phyloP scores from a whole-genome alignment of 64 coral and sea anemone genomes.

The Cladopsammia gracilis region DNA sequence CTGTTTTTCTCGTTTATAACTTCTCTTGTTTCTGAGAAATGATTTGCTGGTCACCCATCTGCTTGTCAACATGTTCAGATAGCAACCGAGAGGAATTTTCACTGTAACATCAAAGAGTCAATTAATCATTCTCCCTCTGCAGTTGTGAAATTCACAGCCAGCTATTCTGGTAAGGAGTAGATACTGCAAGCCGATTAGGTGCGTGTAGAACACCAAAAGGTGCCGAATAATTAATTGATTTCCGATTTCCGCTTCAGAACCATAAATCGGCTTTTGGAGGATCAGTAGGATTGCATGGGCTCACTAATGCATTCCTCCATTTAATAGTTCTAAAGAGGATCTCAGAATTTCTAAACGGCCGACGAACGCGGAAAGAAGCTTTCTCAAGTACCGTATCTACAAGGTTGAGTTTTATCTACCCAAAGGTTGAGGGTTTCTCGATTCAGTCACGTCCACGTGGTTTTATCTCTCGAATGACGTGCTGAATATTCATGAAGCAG shows the following conservation, averaged over 20 bases:
- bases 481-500: not conserved
- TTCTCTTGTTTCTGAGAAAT: no score
- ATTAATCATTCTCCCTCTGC: no score
- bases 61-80: no score
- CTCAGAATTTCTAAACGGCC: no score
- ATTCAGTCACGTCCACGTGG: not conserved
- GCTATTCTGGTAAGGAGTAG: no score
- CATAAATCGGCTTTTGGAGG: not conserved
- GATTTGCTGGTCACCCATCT: no score
- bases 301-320: no score
- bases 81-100: no score
- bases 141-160: no score
- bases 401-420: not conserved
- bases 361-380: not conserved
- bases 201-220: not conserved
- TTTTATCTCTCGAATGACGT: slow-evolving; percentile 1
- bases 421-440: not conserved
- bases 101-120: no score
- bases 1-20: no score
- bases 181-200: not conserved
- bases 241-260: not conserved
- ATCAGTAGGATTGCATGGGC: not conserved
- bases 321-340: no score
- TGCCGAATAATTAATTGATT: not conserved
- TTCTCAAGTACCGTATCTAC: not conserved